Evolutionary conservation across 2,797 vertebrate genomes (phyloP).

Genomic region (Pangasius sanitwongsei): DNA sequence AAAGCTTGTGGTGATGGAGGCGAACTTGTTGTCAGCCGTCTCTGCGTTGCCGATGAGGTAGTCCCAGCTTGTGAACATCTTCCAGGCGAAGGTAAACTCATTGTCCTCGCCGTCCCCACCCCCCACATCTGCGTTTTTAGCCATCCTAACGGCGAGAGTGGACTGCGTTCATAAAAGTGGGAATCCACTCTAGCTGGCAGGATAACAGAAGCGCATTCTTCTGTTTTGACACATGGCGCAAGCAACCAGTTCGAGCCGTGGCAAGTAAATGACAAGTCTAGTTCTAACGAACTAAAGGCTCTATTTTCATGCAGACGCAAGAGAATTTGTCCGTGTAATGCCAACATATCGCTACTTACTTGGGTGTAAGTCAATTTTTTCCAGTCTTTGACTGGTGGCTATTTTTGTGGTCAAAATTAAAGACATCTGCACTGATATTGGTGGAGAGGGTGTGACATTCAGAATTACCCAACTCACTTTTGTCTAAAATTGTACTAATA

Average conservation of each 20-base stretch:
- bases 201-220: conserved; percentile 61
- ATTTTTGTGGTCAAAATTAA: not conserved
- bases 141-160: conserved; percentile 83
- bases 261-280: not conserved
- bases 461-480: too few species aligned
- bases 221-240: conserved; percentile 31
- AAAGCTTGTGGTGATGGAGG: conserved; percentile 97
- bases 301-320: not conserved
- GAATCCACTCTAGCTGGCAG: conserved; percentile 61
- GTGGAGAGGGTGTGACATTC: too few species aligned
- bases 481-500: not conserved
- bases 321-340: not conserved
- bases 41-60: conserved; percentile 96
- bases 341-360: too few species aligned
- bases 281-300: not conserved
- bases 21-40: conserved; percentile 95
- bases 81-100: conserved; percentile 94
- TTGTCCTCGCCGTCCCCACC: conserved; percentile 86
- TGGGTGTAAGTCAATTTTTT: not conserved
- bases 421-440: not conserved
- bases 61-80: conserved; percentile 99
- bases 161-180: conserved; percentile 53
- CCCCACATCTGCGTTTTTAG: conserved; percentile 88
- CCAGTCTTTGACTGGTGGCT: not conserved
- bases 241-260: not conserved